Evolutionary conservation across 2,797 vertebrate genomes (phyloP), one percentile per base, ranked within the genome.

Genomic region (Lagodon rhomboides): DNA sequence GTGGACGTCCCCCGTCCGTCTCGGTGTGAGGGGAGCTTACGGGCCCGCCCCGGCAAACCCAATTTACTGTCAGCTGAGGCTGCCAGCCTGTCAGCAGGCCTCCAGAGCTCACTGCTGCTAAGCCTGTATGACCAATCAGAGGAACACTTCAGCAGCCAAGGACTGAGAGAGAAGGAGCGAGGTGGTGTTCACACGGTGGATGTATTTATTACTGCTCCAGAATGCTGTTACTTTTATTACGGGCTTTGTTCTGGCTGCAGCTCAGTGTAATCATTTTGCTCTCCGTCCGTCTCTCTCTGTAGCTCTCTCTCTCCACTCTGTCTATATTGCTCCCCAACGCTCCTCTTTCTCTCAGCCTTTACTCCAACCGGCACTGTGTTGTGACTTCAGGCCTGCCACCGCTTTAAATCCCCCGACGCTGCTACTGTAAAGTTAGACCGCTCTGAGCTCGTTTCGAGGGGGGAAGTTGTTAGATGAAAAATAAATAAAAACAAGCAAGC

Each of bases 181-280:
- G 80, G 84, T 74, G 80, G 84, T 85, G 85, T 85, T 90, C 84
- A 78, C 89, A 89, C 89, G 74, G 80, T 82, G 76, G 84, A 90
- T 86, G 87, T 91, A 86, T 93, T 94, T 94, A 94, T 95, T 93
- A 92, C 91, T 79, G 67, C 83, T 86, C 69, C 78, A 87, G 63
- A 87, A 88, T 82, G 87, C 85, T 88, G 86, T 91, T 87, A 72
- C 89, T 94, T 93, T 93, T 92, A 93, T 91, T 87, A 90, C 86
- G 71, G 89, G 76, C 87, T 92, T 90, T 92, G 81, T 87, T 90
- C 88, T 89, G 90, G 90, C 87, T 51, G 68, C 83, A 67, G 73
- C 76, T 80, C 90, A 82, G 73, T 75, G 77, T 82, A 80, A 86
- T 87, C 75, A 75, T 86, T 80, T 60, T 62, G 63, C 53, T 46